These are phyloP conservation scores for Thera britannica DNA, from an alignment of 2,888 invertebrate genomes.

Conservation along the genomic window DNA sequence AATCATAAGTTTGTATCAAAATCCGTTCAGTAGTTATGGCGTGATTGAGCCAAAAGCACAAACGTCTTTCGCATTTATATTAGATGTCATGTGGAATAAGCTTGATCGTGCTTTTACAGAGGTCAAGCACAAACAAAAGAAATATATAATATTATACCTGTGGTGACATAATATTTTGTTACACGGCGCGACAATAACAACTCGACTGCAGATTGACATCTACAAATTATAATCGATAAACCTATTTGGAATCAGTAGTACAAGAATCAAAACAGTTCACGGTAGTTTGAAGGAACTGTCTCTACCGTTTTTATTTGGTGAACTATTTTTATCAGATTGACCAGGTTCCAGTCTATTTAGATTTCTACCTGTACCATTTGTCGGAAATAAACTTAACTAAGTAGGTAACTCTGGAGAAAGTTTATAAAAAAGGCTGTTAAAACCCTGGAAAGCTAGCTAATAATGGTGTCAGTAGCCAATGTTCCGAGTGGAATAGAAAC, in stretches of 20 bases:
- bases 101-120: background rate
- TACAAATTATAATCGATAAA: background rate
- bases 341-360: background rate
- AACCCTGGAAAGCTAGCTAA: constrained; percentile 40
- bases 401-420: constrained; percentile 5
- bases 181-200: no score
- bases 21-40: no score
- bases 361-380: background rate
- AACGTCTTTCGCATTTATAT: background rate
- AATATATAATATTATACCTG: background rate
- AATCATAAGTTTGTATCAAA: no score
- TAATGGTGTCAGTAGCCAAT: constrained; percentile 58
- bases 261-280: background rate
- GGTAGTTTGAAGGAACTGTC: background rate
- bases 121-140: background rate
- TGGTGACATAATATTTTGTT: background rate
- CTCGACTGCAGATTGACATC: background rate
- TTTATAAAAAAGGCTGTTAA: constrained; percentile 23
- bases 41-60: no score
- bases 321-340: background rate
- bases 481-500: constrained; percentile 71
- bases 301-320: background rate
- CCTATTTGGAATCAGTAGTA: background rate
- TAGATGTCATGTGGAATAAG: background rate
- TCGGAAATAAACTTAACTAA: background rate